A percentile compares a stretch with the other conserved stretches of the same genome.
Evolutionary conservation across 2,888 invertebrate species (phyloP).

Genomic region (Diplolepis rosae): DNA sequence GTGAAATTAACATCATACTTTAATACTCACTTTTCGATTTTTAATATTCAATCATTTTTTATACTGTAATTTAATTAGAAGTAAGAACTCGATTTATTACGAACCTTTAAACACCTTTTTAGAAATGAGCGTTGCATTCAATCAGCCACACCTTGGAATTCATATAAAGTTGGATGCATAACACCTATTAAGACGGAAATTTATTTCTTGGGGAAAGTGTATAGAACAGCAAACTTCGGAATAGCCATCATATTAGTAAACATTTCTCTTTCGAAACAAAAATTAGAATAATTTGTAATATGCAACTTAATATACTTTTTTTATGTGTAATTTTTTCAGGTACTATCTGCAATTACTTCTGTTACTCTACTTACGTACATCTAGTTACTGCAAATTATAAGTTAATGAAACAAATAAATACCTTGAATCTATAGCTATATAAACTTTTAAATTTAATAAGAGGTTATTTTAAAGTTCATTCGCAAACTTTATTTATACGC

Average conservation of each 20-base stretch:
- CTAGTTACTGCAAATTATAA: background rate
- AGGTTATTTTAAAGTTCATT: no score
- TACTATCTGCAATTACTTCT: background rate
- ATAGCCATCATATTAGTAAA: slow-evolving; percentile 4
- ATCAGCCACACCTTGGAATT: slow-evolving; percentile 1
- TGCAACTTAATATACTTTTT: background rate
- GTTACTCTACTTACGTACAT: no score
- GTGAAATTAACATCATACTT: background rate
- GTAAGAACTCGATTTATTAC: no score
- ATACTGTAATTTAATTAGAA: no score
- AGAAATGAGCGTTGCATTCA: background rate
- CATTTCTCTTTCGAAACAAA: no score
- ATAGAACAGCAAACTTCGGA: background rate
- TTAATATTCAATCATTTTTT: background rate
- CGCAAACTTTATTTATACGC: no score
- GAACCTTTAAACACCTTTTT: background rate
- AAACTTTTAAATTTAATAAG: no score
- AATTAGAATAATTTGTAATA: background rate
- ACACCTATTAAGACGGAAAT: background rate
- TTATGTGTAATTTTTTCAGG: background rate
- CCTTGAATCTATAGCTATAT: no score
- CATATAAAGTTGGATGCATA: background rate
- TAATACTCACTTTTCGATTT: background rate
- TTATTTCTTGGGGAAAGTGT: background rate
- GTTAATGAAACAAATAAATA: no score